Evolutionary conservation across 2,888 invertebrate genomes (phyloP), one percentile per base, ranked within the genome.

Genomic region (Carabus problematicus): DNA sequence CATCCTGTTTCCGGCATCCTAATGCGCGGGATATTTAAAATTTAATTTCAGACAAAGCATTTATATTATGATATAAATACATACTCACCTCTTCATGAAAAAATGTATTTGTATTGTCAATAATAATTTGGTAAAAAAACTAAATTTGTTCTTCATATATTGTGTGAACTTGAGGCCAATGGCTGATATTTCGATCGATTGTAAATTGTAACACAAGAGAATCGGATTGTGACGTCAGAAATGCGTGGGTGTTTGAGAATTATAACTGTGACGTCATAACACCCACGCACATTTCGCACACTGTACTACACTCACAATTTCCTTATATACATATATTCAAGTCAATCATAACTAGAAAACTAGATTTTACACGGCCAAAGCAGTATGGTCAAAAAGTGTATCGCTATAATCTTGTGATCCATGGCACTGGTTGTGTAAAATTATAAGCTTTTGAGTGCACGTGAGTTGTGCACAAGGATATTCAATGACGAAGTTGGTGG

Each of bases 191-290:
- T 45, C 60, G 47, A 62, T 62, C 62, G 62, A 62, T 62, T 62
- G 58, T 58, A 41, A 29, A 62, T 62, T 62, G 58, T 58, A 41
- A 29, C 29, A 29, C 29, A 29, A 29, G 29, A 29, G 29, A 29
- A 29, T 29, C 29, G 19, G 43, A 56, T 52, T 11, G 40, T 64
- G 55, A 64, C 64, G 55, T 64, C 45, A 56, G 19, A 56, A 47
- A 42, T 55, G 64, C 64, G 64, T 64, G 47, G 64, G 64, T 47
- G 55, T 55, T 64, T 19, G 49, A 49, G 58, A 58, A 64, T 64
- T 64, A 64, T 56, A 45, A 12, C 43, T 45, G 64, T 64, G 64
- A 64, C 64, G 64, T 64, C 64, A 64, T 39, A 29, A 14, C 18
- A n/a, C 66, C 66, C 66, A 66, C 66, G 49, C 66, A 66, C 52